Percentiles rank a stretch among this genome's conserved stretches.
Conservation (phyloP, 2,113 vertebrate genomes). For the Periophthalmus modestus region DNA sequence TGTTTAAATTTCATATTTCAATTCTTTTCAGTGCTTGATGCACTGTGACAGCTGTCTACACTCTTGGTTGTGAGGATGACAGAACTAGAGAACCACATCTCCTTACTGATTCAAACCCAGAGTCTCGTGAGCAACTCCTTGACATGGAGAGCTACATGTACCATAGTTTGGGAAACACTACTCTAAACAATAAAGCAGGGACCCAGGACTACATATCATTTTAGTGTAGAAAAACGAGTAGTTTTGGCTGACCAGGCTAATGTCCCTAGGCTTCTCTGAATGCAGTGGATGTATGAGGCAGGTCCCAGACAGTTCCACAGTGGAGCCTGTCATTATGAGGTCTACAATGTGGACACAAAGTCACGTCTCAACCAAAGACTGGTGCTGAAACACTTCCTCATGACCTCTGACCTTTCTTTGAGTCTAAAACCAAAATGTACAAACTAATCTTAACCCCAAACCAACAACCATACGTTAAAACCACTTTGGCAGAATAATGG, state of each 20-base stretch:
- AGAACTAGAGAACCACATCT: too few species aligned
- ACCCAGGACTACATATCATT: too few species aligned
- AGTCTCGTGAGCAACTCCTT: too few species aligned
- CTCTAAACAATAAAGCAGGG: too few species aligned
- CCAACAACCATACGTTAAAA: not conserved
- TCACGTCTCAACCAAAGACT: conserved; percentile 22
- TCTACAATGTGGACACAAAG: conserved; percentile 52
- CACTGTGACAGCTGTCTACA: too few species aligned
- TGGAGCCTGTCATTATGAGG: conserved; percentile 68
- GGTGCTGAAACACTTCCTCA: conserved; percentile 54
- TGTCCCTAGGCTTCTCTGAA: not conserved
- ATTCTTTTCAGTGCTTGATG: too few species aligned
- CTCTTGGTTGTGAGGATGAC: too few species aligned
- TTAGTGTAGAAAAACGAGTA: too few species aligned
- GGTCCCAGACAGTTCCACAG: conserved; percentile 23
- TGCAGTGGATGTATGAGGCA: not conserved
- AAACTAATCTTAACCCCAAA: not conserved
- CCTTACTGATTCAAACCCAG: too few species aligned
- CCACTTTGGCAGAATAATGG: not conserved
- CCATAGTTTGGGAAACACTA: too few species aligned
- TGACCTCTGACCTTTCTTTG: conserved; percentile 42
- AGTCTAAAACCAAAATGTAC: not conserved
- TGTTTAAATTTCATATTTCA: too few species aligned
- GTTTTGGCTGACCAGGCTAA: not conserved
- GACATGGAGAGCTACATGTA: too few species aligned